Evolutionary conservation across 2,888 invertebrate species (phyloP).

Genomic region (Callimorpha dominula): DNA sequence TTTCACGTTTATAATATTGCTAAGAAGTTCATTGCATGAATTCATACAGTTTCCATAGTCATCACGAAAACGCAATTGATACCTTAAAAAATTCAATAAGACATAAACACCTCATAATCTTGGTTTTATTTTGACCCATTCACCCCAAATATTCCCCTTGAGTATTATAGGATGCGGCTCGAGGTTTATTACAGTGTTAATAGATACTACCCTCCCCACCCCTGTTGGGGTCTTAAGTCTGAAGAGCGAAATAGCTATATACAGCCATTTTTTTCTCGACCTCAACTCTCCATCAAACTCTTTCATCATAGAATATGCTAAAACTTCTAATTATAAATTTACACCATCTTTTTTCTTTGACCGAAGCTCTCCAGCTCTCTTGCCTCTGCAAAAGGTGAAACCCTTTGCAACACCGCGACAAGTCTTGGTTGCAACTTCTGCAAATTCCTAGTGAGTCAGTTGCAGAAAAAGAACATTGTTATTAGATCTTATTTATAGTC

Average conservation of each 20-base stretch:
- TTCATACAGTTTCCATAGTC: background rate
- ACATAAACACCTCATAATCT: background rate
- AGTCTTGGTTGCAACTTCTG: too few relatives aligned
- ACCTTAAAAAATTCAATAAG: background rate
- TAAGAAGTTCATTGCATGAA: too few relatives aligned
- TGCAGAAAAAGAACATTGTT: too few relatives aligned
- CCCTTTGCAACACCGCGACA: too few relatives aligned
- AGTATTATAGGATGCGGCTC: background rate
- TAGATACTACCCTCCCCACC: background rate
- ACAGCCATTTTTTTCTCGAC: background rate
- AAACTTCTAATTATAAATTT: too few relatives aligned
- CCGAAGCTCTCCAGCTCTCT: too few relatives aligned
- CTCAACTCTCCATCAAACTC: background rate
- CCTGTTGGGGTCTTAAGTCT: background rate
- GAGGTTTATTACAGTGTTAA: conserved; percentile 1
- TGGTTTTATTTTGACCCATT: background rate
- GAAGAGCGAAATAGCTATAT: background rate
- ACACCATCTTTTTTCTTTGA: too few relatives aligned
- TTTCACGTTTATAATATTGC: too few relatives aligned
- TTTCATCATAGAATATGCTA: background rate
- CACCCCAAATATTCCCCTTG: background rate
- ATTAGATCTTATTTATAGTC: too few relatives aligned
- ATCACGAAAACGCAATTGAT: background rate
- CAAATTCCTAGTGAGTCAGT: too few relatives aligned
- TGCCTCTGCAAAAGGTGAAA: too few relatives aligned